Evolutionary conservation across 1,140 invertebrate species (phyloP).

Genomic region (Rhagoletis pomonella): DNA sequence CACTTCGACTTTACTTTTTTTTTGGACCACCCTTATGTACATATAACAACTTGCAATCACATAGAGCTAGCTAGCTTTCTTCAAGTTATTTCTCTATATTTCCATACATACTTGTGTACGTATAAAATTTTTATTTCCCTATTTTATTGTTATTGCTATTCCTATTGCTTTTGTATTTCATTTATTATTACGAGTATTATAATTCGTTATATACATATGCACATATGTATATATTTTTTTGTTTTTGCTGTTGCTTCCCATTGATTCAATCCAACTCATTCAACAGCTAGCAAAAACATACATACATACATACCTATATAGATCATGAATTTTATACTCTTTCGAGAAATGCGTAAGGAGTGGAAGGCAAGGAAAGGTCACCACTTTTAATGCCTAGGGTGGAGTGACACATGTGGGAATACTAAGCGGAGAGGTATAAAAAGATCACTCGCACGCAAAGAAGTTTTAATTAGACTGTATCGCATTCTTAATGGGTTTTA

Average conservation of each 20-base stretch:
- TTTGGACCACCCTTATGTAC: too few species aligned
- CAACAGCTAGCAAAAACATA: neutral
- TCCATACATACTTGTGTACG: neutral
- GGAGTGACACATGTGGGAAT: neutral
- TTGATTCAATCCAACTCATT: conserved; percentile 22
- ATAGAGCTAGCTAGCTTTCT: conserved; percentile 8
- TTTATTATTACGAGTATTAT: neutral
- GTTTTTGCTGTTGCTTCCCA: neutral
- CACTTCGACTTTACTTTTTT: too few species aligned
- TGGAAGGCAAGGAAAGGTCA: neutral
- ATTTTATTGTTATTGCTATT: conserved; percentile 1
- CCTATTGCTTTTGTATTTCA: conserved; percentile 4
- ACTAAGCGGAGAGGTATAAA: neutral
- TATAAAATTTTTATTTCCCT: neutral
- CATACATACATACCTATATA: neutral
- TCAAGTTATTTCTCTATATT: neutral
- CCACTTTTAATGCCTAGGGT: neutral
- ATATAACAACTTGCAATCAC: neutral
- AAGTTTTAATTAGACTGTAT: neutral
- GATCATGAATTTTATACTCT: neutral
- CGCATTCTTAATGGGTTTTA: conserved; percentile 44
- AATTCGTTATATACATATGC: neutral
- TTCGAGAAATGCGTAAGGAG: neutral
- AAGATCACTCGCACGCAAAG: neutral
- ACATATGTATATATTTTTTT: neutral